These are phyloP conservation scores for Bubo blakistoni DNA, from an alignment of 2,113 vertebrate species.

Conservation along the genomic window DNA sequence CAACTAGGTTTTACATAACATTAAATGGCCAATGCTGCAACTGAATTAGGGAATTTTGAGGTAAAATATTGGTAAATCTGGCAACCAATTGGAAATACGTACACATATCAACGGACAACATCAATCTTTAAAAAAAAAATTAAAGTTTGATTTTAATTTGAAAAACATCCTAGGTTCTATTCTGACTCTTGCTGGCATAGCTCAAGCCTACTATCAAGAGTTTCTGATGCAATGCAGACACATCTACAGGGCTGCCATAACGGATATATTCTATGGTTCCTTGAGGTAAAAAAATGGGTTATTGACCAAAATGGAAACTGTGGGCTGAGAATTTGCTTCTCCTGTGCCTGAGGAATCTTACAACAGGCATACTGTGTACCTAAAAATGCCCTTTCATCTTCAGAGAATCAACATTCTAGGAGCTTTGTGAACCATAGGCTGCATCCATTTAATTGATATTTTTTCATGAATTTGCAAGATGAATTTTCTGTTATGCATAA, in stretches of 20 bases:
- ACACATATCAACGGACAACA: no score
- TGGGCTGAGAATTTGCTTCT: not conserved
- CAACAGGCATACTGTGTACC: not conserved
- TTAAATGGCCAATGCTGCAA: not conserved
- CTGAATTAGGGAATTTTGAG: not conserved
- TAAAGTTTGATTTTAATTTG: not conserved
- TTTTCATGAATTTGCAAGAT: not conserved
- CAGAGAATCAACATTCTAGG: not conserved
- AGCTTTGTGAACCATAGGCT: not conserved
- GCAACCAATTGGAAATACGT: not conserved
- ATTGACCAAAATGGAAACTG: not conserved
- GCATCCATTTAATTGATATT: not conserved
- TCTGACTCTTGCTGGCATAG: not conserved
- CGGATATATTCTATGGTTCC: not conserved
- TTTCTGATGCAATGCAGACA: not conserved
- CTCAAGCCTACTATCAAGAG: not conserved
- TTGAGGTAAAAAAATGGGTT: not conserved
- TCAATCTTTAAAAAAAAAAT: not conserved
- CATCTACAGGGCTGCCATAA: not conserved
- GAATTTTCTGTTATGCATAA: not conserved
- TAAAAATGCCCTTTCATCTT: not conserved
- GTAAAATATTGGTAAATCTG: not conserved
- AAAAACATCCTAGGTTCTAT: not conserved
- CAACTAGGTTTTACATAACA: not conserved
- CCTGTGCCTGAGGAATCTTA: not conserved